Evolutionary conservation across 1,140 invertebrate genomes (phyloP), one percentile per base, ranked within the genome.

Genomic region (Penaeus japonicus): DNA sequence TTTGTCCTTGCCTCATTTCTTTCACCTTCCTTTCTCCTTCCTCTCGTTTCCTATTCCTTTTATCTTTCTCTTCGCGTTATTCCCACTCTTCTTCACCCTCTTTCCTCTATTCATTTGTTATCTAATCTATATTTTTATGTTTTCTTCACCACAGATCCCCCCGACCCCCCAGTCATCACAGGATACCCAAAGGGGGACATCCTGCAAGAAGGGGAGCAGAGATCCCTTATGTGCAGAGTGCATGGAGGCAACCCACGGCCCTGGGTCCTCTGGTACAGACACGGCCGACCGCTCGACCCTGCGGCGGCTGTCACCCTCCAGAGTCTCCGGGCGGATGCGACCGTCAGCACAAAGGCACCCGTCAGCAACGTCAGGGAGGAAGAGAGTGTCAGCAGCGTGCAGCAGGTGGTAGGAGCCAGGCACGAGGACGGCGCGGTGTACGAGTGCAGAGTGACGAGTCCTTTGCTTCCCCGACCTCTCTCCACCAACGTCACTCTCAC

Each of bases 171-270:
- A 27, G 95, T 95, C 91, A 98, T 99, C 91, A 96, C 95, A 62
- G 98, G 97, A 35, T 97, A 97, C 92, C 95, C 95, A 24, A 95
- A 95, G 78, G 96, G 96, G 17, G 95, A 95, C 35, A 95, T 95
- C 78, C 95, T 99, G 81, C 94, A 95, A 53, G 96, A 97, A 82
- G 98, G 97, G 15, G 96, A 96, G 3, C 94, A 96, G 20, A 95
- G 98, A 91, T 96, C 95, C 92, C 94, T 99, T 89, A 96, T 96
- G 73, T 99, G 98, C 93, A 96, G 96, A 85, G 97, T 97, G 27
- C 95, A 95, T 57, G 97, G 98, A 27, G 98, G 98, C 53, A 98
- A 99, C 94, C 98, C 98, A 47, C 93, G 96, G 75, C 97, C 98
- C 1, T 96, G 95, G 54, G 93, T 99, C 84, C 96, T 95, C 3